These are phyloP conservation scores for Tachysurus fulvidraco DNA, from an alignment of 2,113 vertebrate genomes.

Conservation along the genomic window DNA sequence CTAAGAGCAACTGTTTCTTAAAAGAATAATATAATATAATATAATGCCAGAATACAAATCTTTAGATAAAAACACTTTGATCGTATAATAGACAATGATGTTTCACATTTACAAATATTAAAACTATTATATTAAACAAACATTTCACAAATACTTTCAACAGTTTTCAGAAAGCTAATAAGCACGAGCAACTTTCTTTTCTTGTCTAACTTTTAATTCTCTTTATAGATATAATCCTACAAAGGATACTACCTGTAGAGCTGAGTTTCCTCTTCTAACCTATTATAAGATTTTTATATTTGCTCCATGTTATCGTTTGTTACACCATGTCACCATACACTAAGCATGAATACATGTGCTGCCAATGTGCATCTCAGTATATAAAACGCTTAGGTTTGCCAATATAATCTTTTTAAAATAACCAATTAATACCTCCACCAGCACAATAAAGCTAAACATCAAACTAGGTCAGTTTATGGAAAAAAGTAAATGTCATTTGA, in stretches of 20 bases:
- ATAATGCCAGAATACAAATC: slow-evolving; percentile 31
- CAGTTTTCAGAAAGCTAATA: not conserved
- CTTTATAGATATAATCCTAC: not conserved
- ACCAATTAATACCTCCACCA: slow-evolving; percentile 74
- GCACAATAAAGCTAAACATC: slow-evolving; percentile 72
- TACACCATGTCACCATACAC: slow-evolving; percentile 62
- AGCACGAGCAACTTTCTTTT: not conserved
- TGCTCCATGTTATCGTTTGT: slow-evolving; percentile 32
- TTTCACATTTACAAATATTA: not conserved
- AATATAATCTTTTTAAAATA: slow-evolving; percentile 75
- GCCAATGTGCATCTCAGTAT: slow-evolving; percentile 69
- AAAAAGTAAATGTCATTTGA: slow-evolving; percentile 67
- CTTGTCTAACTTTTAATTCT: not conserved
- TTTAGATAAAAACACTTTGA: not conserved
- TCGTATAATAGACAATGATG: not conserved
- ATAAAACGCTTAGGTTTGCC: slow-evolving; percentile 68
- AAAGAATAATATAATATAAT: not conserved
- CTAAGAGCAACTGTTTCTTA: not conserved
- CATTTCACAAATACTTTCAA: not conserved
- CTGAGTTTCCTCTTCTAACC: slow-evolving; percentile 14
- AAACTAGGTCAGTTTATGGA: slow-evolving; percentile 72
- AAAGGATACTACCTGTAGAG: not conserved
- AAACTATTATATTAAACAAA: too few species aligned
- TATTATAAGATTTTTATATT: slow-evolving; percentile 53
- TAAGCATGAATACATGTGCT: slow-evolving; percentile 67